Conservation (phyloP, 2,888 invertebrate genomes). For the Sphinx pinastri region DNA sequence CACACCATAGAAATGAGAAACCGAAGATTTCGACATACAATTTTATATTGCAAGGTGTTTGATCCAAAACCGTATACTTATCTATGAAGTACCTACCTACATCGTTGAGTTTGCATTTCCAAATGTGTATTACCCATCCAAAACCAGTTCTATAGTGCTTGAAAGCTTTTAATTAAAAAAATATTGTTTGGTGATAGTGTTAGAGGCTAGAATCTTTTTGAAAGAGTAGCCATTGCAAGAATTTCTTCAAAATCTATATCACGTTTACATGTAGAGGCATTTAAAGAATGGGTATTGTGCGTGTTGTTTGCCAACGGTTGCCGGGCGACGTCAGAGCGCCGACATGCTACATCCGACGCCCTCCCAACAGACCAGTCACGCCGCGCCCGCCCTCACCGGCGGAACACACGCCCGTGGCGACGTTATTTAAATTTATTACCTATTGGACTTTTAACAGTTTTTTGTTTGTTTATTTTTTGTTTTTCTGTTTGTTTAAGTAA, state of each 20-base stretch:
- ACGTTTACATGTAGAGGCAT: slow-evolving; percentile 22
- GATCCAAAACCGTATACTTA: too few relatives aligned
- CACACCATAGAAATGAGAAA: too few relatives aligned
- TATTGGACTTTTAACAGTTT: not conserved
- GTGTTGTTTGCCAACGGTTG: slow-evolving; percentile 79
- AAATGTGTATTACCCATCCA: too few relatives aligned
- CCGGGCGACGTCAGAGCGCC: slow-evolving; percentile 62
- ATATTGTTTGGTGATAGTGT: not conserved
- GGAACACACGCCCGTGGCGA: slow-evolving; percentile 38
- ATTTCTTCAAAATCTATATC: not conserved
- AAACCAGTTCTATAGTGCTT: too few relatives aligned
- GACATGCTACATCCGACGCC: slow-evolving; percentile 69
- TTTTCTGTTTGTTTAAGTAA: too few relatives aligned
- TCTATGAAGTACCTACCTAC: too few relatives aligned
- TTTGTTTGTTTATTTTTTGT: not conserved
- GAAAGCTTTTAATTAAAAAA: too few relatives aligned
- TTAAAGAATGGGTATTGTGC: slow-evolving; percentile 38
- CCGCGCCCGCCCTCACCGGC: slow-evolving; percentile 64
- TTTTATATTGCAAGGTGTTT: too few relatives aligned
- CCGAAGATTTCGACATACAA: too few relatives aligned
- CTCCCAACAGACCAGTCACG: slow-evolving; percentile 62
- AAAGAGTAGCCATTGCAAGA: not conserved
- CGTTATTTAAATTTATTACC: slow-evolving; percentile 22
- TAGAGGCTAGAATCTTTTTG: not conserved
- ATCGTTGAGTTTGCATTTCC: too few relatives aligned